These are phyloP conservation scores for Merodon equestris DNA, from an alignment of 2,888 invertebrate species.

Conservation along the genomic window DNA sequence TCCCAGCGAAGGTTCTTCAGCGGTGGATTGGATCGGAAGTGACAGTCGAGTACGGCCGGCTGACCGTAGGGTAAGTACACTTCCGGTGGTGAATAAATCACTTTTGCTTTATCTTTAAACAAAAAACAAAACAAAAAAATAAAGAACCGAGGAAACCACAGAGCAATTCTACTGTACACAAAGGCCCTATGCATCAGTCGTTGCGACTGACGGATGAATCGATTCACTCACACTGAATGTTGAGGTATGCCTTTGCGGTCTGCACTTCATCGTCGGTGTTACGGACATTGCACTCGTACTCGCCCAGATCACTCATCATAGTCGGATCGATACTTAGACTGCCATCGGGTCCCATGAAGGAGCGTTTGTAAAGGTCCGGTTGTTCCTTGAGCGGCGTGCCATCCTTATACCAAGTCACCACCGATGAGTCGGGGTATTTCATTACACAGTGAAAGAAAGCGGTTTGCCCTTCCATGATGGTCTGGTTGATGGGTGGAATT, in stretches of 20 bases:
- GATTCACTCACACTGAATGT: constrained; percentile 91
- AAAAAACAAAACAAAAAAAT: not conserved
- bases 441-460: constrained; percentile 91
- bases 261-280: constrained; percentile 86
- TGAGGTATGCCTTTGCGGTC: constrained; percentile 90
- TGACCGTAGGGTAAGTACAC: constrained; percentile 91
- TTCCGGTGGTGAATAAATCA: constrained; percentile 91
- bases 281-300: constrained; percentile 91
- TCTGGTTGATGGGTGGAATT: constrained; percentile 92
- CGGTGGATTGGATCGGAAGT: constrained; percentile 94
- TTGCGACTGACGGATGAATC: not conserved
- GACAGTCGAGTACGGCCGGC: constrained; percentile 91
- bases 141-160: no score
- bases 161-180: constrained; percentile 12
- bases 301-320: constrained; percentile 90
- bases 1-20: constrained; percentile 94
- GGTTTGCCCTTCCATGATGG: constrained; percentile 90
- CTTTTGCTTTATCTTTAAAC: constrained; percentile 92
- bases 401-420: constrained; percentile 84
- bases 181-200: no score
- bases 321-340: constrained; percentile 89
- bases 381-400: constrained; percentile 82
- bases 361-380: constrained; percentile 83
- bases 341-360: constrained; percentile 85
- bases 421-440: constrained; percentile 84